These are phyloP conservation scores for Temnothorax ravouxi DNA, from an alignment of 2,888 invertebrate species.

Conservation along the genomic window DNA sequence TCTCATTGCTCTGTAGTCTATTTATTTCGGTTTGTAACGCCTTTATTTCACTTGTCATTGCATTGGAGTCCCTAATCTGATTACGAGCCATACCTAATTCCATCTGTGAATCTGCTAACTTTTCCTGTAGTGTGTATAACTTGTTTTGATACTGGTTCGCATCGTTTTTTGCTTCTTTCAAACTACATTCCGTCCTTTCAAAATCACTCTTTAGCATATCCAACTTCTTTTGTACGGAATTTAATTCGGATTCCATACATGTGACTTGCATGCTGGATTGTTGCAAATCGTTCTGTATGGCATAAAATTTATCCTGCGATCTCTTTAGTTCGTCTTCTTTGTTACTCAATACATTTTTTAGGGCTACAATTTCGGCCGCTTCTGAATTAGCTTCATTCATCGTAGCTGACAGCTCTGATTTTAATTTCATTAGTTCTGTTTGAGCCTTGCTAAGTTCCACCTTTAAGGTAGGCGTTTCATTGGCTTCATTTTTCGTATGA, in stretches of 20 bases:
- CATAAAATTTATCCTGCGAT: slow-evolving; percentile 72
- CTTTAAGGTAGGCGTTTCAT: slow-evolving; percentile 82
- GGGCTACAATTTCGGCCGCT: slow-evolving; percentile 75
- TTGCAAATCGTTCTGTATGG: slow-evolving; percentile 82
- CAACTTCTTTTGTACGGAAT: slow-evolving; percentile 73
- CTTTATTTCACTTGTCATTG: slow-evolving; percentile 66
- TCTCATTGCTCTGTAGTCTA: slow-evolving; percentile 73
- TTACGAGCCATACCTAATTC: slow-evolving; percentile 75
- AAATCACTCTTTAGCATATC: slow-evolving; percentile 70
- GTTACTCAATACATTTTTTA: slow-evolving; percentile 69
- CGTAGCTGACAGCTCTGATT: slow-evolving; percentile 77
- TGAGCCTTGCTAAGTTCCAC: slow-evolving; percentile 82
- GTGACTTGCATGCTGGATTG: slow-evolving; percentile 87
- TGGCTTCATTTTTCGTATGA: slow-evolving; percentile 80
- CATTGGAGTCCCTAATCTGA: slow-evolving; percentile 65
- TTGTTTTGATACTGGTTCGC: slow-evolving; percentile 71
- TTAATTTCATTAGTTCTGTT: slow-evolving; percentile 78
- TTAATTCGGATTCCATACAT: slow-evolving; percentile 83
- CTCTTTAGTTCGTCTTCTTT: slow-evolving; percentile 80
- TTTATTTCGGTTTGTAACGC: slow-evolving; percentile 72
- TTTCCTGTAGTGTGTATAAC: slow-evolving; percentile 71
- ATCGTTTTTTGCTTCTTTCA: slow-evolving; percentile 74
- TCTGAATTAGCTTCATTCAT: slow-evolving; percentile 78
- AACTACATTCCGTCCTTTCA: slow-evolving; percentile 71
- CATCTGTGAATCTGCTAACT: slow-evolving; percentile 71